Conservation (phyloP, 2,113 vertebrate species). For the Eurypyga helias region DNA sequence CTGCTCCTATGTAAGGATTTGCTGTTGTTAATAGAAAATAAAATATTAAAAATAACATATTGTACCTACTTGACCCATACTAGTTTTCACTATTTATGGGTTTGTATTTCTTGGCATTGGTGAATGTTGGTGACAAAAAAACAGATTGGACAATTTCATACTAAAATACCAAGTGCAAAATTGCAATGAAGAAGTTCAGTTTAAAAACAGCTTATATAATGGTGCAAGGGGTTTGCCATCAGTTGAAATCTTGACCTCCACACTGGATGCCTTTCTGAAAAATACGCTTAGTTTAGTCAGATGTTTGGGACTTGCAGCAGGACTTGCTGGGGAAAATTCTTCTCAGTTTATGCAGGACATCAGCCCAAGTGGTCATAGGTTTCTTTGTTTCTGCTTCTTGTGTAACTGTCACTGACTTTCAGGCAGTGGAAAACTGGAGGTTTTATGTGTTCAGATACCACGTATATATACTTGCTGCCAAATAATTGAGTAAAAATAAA, state of each 20-base stretch:
- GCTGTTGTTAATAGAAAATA: not conserved
- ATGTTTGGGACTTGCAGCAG: not conserved
- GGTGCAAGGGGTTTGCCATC: not conserved
- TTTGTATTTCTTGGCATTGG: not conserved
- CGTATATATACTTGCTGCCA: not conserved
- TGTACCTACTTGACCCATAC: not conserved
- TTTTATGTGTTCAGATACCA: not conserved
- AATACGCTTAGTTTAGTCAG: not conserved
- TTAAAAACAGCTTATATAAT: not conserved
- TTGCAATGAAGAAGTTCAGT: not conserved
- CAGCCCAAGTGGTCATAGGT: not conserved
- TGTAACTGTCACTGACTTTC: not conserved
- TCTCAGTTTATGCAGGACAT: not conserved
- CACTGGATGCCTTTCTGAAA: not conserved
- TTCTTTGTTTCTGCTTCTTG: not conserved
- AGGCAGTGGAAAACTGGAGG: not conserved
- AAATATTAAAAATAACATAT: not conserved
- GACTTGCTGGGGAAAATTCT: not conserved
- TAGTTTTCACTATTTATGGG: not conserved
- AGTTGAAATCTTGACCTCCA: not conserved
- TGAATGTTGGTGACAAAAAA: not conserved
- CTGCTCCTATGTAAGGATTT: not conserved
- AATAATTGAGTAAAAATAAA: not conserved
- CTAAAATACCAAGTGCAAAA: not conserved
- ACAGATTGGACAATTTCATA: not conserved